Percentiles rank a stretch among this genome's conserved stretches.
Conservation (phyloP, 2,113 vertebrate genomes). For the Platichthys stellatus region DNA sequence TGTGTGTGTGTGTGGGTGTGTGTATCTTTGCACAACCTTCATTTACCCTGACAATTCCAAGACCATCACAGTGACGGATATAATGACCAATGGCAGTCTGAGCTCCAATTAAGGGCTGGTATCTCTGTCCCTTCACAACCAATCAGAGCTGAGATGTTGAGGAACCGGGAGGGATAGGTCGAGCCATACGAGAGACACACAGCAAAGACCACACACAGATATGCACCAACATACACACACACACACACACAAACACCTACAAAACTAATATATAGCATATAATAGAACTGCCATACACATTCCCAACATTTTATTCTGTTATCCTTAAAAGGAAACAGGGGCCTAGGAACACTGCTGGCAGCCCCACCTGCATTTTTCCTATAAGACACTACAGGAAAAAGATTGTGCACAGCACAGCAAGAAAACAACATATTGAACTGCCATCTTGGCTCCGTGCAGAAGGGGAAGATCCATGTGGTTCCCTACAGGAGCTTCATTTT, state of each 20-base stretch:
- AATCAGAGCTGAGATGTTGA: conserved; percentile 52
- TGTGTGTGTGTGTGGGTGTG: background rate
- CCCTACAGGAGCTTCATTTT: conserved; percentile 29
- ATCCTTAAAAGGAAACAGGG: background rate
- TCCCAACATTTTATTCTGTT: background rate
- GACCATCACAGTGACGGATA: conserved; percentile 47
- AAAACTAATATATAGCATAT: background rate
- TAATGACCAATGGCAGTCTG: conserved; percentile 68
- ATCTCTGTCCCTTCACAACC: conserved; percentile 59
- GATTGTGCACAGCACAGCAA: conserved; percentile 37
- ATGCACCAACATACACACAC: background rate
- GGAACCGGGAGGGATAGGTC: conserved; percentile 20
- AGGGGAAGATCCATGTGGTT: conserved; percentile 31
- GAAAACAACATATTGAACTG: conserved; percentile 41
- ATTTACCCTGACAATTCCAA: conserved; percentile 53
- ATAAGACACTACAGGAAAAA: conserved; percentile 18
- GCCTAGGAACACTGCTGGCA: background rate
- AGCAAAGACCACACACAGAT: background rate
- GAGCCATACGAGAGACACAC: conserved; percentile 8
- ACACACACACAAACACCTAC: background rate
- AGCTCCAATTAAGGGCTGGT: conserved; percentile 60
- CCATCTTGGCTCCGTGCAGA: conserved; percentile 25
- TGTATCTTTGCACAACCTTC: conserved; percentile 39
- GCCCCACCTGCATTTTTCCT: background rate
- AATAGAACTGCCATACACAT: background rate